Base-by-base conservation (phyloP, 2,797 vertebrate genomes). In the Falco biarmicus region DNA sequence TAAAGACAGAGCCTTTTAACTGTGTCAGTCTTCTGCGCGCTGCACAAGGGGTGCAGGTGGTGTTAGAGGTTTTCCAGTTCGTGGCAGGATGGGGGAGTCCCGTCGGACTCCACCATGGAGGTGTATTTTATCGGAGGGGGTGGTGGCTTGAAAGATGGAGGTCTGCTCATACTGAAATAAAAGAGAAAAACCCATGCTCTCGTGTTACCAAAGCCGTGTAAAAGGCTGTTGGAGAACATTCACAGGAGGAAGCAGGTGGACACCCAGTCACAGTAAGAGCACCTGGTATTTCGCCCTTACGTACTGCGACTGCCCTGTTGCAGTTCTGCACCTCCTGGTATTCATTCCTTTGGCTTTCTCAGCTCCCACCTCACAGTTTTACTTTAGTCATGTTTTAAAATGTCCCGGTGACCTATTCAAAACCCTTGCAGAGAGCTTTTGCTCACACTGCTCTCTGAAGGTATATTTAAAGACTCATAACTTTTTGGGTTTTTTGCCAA, bases 71-170 rank as follows among this genome's bases (percentile, higher is more conserved):
- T 96, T 61, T 98, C 97, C 94, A 98, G 93, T 66, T 98, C 85
- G 0, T 97, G 97, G 77, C 93, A 97, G 79, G 90, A 90, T 14
- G 94, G 51, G 11, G 90, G 78, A 64, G 32, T 90, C 92, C 96
- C 94, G 5, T 74, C 83, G 39, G 90, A 50, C 29, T 97, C 98
- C 29, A 87, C 80, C 79, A 98, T 97, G 90, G 93, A 97, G 3
- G 7, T 87, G 53, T 98, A 98, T 79, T 97, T 97, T 91, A 98
- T 70, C 3, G 97, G 97, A 77, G 97, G 97, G 18, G 97, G 97
- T 0, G 88, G 97, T 9, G 97, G 98, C 95, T 98, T 98, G 96
- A 98, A 98, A 70, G 97, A 80, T 2, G 97, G 98, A 50, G 97
- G 97, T 93, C 97, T 98, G 89, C 97, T 97, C 96, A 97, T 94